Conservation (phyloP, 2,113 vertebrate species). For the Carassius carassius region DNA sequence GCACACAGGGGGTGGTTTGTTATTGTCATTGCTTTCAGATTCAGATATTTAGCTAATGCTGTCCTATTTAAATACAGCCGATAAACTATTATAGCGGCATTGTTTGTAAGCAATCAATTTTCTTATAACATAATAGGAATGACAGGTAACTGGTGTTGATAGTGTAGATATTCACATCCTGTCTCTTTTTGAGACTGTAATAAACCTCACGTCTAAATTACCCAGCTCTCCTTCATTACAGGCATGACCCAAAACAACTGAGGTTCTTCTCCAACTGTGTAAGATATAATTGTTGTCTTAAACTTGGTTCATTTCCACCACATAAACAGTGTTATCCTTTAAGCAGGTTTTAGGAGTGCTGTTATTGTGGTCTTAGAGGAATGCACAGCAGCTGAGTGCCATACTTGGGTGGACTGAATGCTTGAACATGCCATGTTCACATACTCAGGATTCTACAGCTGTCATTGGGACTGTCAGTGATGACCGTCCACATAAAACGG, state of each 20-base stretch:
- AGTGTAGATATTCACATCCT: conserved; percentile 10
- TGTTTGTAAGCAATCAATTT: not conserved
- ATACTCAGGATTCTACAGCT: conserved; percentile 53
- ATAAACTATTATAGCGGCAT: not conserved
- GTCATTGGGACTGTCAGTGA: conserved; percentile 59
- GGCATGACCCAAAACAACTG: not conserved
- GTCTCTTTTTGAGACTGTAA: conserved; percentile 12
- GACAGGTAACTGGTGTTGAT: conserved; percentile 20
- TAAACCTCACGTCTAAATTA: conserved; percentile 32
- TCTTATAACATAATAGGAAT: not conserved
- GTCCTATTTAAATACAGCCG: not conserved
- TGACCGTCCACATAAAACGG: conserved; percentile 17
- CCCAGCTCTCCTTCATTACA: conserved; percentile 35
- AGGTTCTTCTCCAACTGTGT: not conserved
- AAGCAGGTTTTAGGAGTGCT: conserved; percentile 55
- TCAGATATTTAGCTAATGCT: not conserved
- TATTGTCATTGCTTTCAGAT: not conserved
- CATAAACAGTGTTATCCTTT: conserved; percentile 56
- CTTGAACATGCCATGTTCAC: conserved; percentile 38
- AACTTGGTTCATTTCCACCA: conserved; percentile 48
- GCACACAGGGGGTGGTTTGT: not conserved
- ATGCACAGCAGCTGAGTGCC: conserved; percentile 55
- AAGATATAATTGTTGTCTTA: conserved; percentile 39
- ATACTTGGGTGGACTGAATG: conserved; percentile 39
- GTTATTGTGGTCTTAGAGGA: conserved; percentile 41